phyloP scores from a whole-genome alignment of 2,797 vertebrate genomes.

The Melanogrammus aeglefinus region DNA sequence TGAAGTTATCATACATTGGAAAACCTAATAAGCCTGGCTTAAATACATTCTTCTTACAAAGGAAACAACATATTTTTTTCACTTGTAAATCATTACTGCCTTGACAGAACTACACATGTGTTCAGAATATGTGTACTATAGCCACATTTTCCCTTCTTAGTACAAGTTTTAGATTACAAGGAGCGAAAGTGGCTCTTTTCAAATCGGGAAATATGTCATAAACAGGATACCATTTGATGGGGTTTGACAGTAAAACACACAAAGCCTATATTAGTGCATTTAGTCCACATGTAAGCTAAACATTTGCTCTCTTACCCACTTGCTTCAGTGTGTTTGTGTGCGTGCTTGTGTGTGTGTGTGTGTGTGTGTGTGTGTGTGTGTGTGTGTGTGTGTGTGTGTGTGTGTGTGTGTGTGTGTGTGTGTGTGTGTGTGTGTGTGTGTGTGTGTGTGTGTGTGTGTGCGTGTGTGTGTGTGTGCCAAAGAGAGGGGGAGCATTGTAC shows the following conservation, averaged over 20 bases:
- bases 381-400: conserved; percentile 13
- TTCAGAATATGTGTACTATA: conserved; percentile 31
- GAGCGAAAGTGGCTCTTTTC: conserved; percentile 32
- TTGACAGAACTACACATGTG: conserved; percentile 40
- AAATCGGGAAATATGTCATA: conserved; percentile 29
- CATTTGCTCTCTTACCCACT: conserved; percentile 1
- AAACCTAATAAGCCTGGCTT: background rate
- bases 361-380: conserved; percentile 8
- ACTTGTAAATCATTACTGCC: conserved; percentile 21
- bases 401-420: conserved; percentile 6
- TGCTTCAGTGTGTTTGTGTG: background rate
- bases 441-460: background rate
- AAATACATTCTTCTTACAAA: background rate
- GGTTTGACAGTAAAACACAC: conserved; percentile 39
- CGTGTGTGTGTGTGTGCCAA: conserved; percentile 6
- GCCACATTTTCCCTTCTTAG: conserved; percentile 31
- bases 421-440: background rate
- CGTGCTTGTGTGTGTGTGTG: conserved; percentile 2
- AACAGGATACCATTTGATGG: conserved; percentile 44
- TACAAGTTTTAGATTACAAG: conserved; percentile 39
- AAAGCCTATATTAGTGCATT: conserved; percentile 9
- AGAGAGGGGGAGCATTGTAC: conserved; percentile 30
- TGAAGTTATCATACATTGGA: background rate
- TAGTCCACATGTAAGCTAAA: background rate
- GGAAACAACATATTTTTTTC: conserved; percentile 3